These are phyloP conservation scores for Morelia viridis DNA, from an alignment of 2,797 vertebrate species.

Conservation along the genomic window DNA sequence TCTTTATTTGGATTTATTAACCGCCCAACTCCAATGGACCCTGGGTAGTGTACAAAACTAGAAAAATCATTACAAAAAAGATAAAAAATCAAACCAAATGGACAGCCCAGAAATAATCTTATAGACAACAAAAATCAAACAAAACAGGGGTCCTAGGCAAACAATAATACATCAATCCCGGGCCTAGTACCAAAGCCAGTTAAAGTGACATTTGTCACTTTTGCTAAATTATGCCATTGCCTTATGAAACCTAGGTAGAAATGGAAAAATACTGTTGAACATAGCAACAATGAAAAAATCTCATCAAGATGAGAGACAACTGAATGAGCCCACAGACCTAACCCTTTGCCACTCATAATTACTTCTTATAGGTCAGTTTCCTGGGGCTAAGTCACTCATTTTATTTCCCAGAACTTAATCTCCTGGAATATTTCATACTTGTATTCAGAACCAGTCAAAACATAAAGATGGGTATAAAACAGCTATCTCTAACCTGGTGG, in stretches of 20 bases:
- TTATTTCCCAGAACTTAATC: not conserved
- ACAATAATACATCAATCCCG: not conserved
- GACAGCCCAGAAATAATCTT: not conserved
- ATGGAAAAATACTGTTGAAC: not conserved
- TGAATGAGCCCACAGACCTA: not conserved
- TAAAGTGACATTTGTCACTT: not conserved
- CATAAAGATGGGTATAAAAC: not conserved
- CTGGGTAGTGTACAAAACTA: not conserved
- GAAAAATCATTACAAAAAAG: not conserved
- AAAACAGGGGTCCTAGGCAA: not conserved
- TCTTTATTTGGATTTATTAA: not conserved
- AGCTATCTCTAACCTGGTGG: too few relatives aligned
- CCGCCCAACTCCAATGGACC: too few relatives aligned
- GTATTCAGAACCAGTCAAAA: not conserved
- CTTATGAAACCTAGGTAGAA: not conserved
- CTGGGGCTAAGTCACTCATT: not conserved
- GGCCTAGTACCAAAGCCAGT: not conserved
- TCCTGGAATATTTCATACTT: not conserved
- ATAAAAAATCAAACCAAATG: not conserved
- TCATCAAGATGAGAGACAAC: not conserved
- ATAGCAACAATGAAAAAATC: not conserved
- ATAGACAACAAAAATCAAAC: not conserved
- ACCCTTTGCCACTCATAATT: not conserved
- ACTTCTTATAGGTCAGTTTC: not conserved
- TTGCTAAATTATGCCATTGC: not conserved